Percentiles rank a stretch among this genome's conserved stretches.
phyloP scores from a whole-genome alignment of 2,113 vertebrate species.

The mouse (Mus musculus) region DNA sequence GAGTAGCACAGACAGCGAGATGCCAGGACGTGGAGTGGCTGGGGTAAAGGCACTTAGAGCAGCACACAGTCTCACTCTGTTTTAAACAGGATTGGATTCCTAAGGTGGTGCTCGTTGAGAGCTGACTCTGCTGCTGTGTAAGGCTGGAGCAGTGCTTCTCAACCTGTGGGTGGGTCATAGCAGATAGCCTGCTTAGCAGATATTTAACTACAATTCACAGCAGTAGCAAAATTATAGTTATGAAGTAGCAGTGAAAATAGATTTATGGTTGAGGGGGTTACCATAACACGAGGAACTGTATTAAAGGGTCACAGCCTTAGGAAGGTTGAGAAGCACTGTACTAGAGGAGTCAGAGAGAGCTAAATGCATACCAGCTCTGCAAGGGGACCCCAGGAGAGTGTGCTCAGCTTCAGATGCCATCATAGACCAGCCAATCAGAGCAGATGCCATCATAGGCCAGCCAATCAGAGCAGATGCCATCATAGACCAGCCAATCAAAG shows the following conservation, averaged over 20 bases:
- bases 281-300: not conserved
- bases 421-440: not conserved
- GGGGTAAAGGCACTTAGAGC: not conserved
- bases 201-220: not conserved
- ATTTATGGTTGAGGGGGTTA: not conserved
- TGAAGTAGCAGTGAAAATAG: not conserved
- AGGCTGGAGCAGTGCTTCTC: not conserved
- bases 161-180: not conserved
- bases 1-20: fast-evolving
- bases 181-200: not conserved
- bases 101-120: not conserved
- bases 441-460: not conserved
- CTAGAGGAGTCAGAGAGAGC: not conserved
- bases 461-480: not conserved
- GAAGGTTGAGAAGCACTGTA: not conserved
- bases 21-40: not conserved
- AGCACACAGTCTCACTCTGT: too few species aligned
- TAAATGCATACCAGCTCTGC: not conserved
- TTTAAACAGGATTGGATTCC: not conserved
- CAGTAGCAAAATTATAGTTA: not conserved
- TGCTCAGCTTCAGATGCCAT: not conserved
- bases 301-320: not conserved
- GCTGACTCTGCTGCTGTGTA: not conserved
- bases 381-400: not conserved
- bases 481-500: not conserved